Base-by-base conservation (phyloP, 2,888 invertebrate genomes). In the Cephus runcator region DNA sequence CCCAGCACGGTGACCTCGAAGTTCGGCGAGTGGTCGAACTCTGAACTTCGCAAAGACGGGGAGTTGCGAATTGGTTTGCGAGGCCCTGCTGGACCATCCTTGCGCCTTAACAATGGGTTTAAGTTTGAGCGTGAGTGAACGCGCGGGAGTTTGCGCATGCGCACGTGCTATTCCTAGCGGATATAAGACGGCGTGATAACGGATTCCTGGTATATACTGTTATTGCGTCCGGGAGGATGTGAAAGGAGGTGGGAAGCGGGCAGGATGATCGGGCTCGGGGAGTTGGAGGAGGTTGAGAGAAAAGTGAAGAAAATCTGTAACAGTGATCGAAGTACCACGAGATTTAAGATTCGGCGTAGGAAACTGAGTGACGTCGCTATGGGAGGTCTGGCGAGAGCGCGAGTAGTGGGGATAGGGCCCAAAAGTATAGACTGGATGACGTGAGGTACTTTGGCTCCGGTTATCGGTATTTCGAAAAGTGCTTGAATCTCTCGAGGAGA, bases 151-250 rank as follows among this genome's bases (percentile, higher is more conserved):
- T 3, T 33, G 33, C 71, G 31, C 71, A 71, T 34, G 71, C 71
- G 71, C 71, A 34, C 71, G 71, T 34, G 71, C 56, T 9, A 56
- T 56, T 56, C 9, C 23, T 9, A 56, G 56, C 56, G 56, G 56
- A 56, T 9, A 23, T 56, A 56, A 56, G 15, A 23, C 56, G 56
- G 23, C 56, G 82, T 84, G 88, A 89, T 90, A 91, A 90, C 90
- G 90, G 90, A 90, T 89, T 88, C 89, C 86, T 80, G 79, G 83
- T 79, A 81, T 87, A 85, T 90, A 90, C 90, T 90, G 89, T 90
- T 90, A 89, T 86, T 85, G 87, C 85, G 86, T 84, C 85, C 85
- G 85, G 83, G 86, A 85, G 84, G 87, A 79, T 81, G 82, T 81
- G 79, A 81, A 77, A 78, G 81, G 78, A 80, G 82, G 78, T 80